Evolutionary conservation across 2,113 vertebrate species (phyloP).

Genomic region (Carollia perspicillata): DNA sequence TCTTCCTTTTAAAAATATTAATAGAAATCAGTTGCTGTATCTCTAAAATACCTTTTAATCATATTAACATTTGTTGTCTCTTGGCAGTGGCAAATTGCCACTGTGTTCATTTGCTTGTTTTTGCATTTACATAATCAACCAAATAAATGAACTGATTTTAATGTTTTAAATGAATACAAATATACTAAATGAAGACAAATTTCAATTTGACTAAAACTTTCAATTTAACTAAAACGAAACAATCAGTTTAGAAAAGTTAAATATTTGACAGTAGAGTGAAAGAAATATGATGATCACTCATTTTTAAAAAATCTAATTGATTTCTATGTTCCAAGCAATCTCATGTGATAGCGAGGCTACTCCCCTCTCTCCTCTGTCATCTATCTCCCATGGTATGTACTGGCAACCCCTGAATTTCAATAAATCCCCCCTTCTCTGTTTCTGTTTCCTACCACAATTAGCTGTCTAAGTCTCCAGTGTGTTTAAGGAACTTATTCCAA

Average conservation of each 20-base stretch:
- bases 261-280: not conserved
- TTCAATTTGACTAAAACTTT: not conserved
- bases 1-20: not conserved
- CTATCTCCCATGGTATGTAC: not conserved
- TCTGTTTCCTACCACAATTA: not conserved
- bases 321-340: not conserved
- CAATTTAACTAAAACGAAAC: not conserved
- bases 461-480: not conserved
- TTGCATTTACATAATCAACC: not conserved
- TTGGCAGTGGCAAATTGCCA: not conserved
- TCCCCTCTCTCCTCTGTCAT: not conserved
- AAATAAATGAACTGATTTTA: constrained; percentile 14
- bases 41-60: not conserved
- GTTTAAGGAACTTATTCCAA: constrained; percentile 9
- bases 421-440: accelerated
- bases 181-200: not conserved
- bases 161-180: not conserved
- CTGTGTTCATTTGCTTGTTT: not conserved
- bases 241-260: not conserved
- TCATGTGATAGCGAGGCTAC: not conserved
- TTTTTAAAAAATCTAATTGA: not conserved
- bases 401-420: not conserved
- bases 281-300: not conserved
- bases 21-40: not conserved
- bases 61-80: not conserved